phyloP scores from a whole-genome alignment of 2,888 invertebrate species.

The Plagodis dolabraria region DNA sequence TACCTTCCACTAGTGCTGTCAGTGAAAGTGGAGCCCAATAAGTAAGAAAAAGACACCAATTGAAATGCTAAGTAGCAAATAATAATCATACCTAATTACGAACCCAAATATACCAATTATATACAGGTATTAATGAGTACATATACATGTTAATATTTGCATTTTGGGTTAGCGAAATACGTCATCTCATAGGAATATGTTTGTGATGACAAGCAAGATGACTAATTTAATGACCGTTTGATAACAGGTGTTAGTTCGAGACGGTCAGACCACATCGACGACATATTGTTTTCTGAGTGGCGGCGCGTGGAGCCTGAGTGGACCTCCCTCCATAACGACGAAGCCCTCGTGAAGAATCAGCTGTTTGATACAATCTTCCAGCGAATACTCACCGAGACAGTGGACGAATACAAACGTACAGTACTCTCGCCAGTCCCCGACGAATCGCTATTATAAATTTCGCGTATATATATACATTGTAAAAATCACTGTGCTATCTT shows the following conservation, averaged over 20 bases:
- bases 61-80: too few relatives aligned
- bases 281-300: slow-evolving; percentile 76
- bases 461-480: background rate
- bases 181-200: too few relatives aligned
- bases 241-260: slow-evolving; percentile 64
- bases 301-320: slow-evolving; percentile 76
- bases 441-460: slow-evolving; percentile 5
- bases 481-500: slow-evolving; percentile 13
- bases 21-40: too few relatives aligned
- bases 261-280: slow-evolving; percentile 76
- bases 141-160: too few relatives aligned
- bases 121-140: too few relatives aligned
- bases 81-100: too few relatives aligned
- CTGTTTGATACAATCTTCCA: slow-evolving; percentile 76
- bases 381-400: slow-evolving; percentile 68
- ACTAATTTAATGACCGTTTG: slow-evolving; percentile 3
- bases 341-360: slow-evolving; percentile 71
- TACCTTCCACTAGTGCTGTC: too few relatives aligned
- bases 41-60: too few relatives aligned
- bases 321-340: slow-evolving; percentile 71
- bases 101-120: too few relatives aligned
- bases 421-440: slow-evolving; percentile 38
- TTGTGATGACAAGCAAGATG: too few relatives aligned
- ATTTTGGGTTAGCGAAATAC: too few relatives aligned
- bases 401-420: slow-evolving; percentile 71